Evolutionary conservation across 2,797 vertebrate genomes (phyloP).

Genomic region (Cygnus olor): DNA sequence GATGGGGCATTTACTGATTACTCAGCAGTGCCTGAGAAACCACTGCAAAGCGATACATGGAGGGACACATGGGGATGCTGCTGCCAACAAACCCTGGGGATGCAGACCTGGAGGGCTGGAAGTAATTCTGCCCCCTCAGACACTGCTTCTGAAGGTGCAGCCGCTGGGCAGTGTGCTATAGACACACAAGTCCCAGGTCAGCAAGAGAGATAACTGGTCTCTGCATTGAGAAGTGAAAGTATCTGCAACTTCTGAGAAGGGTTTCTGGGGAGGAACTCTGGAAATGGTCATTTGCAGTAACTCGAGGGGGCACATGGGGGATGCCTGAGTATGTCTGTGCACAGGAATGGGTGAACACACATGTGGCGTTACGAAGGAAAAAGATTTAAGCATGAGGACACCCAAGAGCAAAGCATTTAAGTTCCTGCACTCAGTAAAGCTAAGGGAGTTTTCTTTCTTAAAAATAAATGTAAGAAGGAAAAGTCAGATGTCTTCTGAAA

Average conservation of each 20-base stretch:
- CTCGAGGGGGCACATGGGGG: rapidly evolving
- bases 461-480: background rate
- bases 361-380: background rate
- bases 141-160: background rate
- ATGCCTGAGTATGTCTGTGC: background rate
- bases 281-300: background rate
- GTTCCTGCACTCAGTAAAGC: background rate
- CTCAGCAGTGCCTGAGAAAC: background rate
- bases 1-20: background rate
- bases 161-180: background rate
- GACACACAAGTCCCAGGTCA: background rate
- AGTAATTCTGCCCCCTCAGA: background rate
- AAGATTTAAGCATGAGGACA: background rate
- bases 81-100: background rate
- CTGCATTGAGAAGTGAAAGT: background rate
- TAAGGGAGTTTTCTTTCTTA: background rate
- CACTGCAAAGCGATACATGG: background rate
- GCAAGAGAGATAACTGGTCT: background rate
- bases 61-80: background rate
- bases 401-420: background rate
- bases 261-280: background rate
- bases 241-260: background rate
- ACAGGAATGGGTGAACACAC: background rate
- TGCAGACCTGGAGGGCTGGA: background rate
- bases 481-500: background rate